Conservation (phyloP, 35 echinoderm and acorn worm genomes). For the Lytechinus variegatus region DNA sequence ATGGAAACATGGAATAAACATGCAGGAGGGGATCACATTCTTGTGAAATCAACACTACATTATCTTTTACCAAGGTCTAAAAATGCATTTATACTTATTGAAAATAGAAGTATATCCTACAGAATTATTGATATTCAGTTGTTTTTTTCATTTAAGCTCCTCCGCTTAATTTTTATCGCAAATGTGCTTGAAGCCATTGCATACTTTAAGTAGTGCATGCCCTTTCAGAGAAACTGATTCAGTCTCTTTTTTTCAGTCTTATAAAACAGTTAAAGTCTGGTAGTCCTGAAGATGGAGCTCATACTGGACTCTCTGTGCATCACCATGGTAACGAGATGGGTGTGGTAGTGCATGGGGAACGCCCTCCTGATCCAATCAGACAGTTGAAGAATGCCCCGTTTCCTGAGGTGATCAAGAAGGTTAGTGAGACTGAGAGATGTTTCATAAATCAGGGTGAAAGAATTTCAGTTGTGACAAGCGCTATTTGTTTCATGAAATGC, state of each 20-base stretch:
- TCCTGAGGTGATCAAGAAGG: slow-evolving; percentile 73
- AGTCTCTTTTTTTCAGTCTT: slow-evolving; percentile 16
- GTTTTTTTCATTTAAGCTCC: background rate
- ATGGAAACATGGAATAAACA: no score
- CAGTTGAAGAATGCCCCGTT: slow-evolving; percentile 63
- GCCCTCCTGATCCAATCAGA: slow-evolving; percentile 68
- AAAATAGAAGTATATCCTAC: background rate
- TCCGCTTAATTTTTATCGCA: no score
- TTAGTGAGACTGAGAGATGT: background rate
- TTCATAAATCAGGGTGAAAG: no score
- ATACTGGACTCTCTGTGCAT: background rate
- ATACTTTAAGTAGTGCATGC: no score
- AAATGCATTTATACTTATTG: background rate
- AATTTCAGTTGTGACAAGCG: no score
- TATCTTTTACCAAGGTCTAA: no score
- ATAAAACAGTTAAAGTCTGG: slow-evolving; percentile 33
- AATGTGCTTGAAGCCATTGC: no score
- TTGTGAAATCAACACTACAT: no score
- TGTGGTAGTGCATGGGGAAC: slow-evolving; percentile 84
- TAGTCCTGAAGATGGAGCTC: background rate
- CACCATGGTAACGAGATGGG: slow-evolving; percentile 47
- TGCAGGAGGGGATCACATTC: no score
- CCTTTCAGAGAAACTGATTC: no score
- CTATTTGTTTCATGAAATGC: no score
- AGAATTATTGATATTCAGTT: background rate